Conservation (phyloP, 2,113 vertebrate genomes). For the Pongo pygmaeus region DNA sequence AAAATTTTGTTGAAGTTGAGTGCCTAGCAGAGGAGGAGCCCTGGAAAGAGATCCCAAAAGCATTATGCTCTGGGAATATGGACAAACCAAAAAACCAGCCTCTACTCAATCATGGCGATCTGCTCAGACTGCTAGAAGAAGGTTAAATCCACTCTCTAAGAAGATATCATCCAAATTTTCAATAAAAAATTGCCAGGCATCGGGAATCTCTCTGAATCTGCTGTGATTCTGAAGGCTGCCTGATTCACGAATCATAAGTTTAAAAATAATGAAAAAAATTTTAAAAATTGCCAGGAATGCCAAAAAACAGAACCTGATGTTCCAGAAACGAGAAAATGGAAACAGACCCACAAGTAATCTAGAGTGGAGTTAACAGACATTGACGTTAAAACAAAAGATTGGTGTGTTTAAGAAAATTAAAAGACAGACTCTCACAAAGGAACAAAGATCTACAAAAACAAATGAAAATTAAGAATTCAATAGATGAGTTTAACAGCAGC, state of each 20-base stretch:
- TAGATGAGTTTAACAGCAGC: neutral
- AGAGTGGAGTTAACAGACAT: neutral
- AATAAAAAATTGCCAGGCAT: neutral
- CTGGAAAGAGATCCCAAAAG: neutral
- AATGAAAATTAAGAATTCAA: neutral
- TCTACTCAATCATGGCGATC: neutral
- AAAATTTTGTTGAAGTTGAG: neutral
- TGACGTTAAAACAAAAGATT: neutral
- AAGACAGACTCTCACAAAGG: neutral
- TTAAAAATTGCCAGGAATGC: neutral
- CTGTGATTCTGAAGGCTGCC: no score
- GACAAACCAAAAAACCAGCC: neutral
- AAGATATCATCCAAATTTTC: neutral
- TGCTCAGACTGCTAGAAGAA: neutral
- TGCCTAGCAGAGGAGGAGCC: neutral
- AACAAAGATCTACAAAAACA: neutral
- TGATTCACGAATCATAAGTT: no score
- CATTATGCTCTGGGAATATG: neutral
- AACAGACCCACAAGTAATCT: neutral
- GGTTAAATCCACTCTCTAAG: neutral
- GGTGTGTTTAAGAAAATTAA: neutral
- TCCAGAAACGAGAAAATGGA: neutral
- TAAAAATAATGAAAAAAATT: no score
- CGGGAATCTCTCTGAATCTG: no score
- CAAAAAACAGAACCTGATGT: neutral